Evolutionary conservation across 2,888 invertebrate species (phyloP).

Genomic region (Hermaeophaga mercurialis): DNA sequence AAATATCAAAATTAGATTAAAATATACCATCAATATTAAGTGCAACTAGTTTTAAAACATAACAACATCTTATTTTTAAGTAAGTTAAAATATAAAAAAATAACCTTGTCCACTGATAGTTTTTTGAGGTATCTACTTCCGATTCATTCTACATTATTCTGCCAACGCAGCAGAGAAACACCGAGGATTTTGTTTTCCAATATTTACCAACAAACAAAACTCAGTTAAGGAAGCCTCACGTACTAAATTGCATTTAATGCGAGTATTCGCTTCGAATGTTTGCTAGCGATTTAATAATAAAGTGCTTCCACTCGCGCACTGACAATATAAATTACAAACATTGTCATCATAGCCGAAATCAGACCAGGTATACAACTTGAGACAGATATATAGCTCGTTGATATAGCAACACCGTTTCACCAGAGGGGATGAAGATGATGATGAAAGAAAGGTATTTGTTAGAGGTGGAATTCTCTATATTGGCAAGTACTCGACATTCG

Average conservation of each 20-base stretch:
- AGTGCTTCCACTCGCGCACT: constrained; percentile 36
- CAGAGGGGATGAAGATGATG: background rate
- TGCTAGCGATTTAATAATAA: constrained; percentile 40
- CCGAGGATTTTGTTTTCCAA: constrained; percentile 28
- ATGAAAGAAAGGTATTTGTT: constrained; percentile 5
- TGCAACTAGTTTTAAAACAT: too few relatives aligned
- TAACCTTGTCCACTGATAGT: too few relatives aligned
- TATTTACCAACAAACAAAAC: constrained; percentile 32
- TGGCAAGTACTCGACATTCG: too few relatives aligned
- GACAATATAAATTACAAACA: constrained; percentile 38
- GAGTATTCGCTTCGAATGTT: constrained; percentile 31
- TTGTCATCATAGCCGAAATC: constrained; percentile 38
- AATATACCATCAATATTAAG: too few relatives aligned
- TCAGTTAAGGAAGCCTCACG: constrained; percentile 30
- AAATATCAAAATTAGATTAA: too few relatives aligned
- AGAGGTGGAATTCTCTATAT: background rate
- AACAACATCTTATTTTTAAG: too few relatives aligned
- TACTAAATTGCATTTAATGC: constrained; percentile 34
- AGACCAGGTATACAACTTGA: constrained; percentile 19
- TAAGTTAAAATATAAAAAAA: too few relatives aligned
- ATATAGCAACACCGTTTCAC: constrained; percentile 16
- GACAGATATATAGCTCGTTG: constrained; percentile 19
- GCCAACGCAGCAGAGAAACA: background rate
- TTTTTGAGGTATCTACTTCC: too few relatives aligned
- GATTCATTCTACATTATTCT: too few relatives aligned